These are phyloP conservation scores for Drepana arcuata DNA, from an alignment of 1,140 invertebrate genomes.

Conservation along the genomic window DNA sequence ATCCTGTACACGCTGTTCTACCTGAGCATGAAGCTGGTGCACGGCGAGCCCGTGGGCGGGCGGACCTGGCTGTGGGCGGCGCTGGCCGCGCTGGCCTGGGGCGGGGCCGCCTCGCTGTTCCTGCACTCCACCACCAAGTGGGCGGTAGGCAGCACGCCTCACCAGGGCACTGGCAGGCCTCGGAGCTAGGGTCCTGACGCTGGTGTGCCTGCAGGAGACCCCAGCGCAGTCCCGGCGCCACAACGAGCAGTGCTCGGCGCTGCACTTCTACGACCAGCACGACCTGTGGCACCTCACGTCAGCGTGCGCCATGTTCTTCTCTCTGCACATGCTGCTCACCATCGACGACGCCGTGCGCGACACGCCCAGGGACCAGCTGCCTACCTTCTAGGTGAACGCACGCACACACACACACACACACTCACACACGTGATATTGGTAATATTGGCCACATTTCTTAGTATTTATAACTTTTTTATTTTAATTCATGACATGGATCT, in stretches of 20 bases:
- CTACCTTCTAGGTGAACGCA: constrained; percentile 88
- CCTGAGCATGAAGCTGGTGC: constrained; percentile 86
- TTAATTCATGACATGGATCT: too few relatives aligned
- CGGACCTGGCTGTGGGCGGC: constrained; percentile 78
- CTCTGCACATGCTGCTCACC: constrained; percentile 86
- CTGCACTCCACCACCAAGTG: constrained; percentile 85
- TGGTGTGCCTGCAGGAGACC: constrained; percentile 71
- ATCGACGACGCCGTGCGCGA: constrained; percentile 84
- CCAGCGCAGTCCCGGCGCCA: constrained; percentile 84
- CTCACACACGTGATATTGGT: too few relatives aligned
- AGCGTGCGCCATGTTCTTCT: constrained; percentile 89
- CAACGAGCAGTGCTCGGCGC: constrained; percentile 83
- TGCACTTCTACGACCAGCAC: constrained; percentile 89
- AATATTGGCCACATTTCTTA: too few relatives aligned
- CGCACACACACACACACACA: too few relatives aligned
- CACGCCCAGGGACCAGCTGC: constrained; percentile 78
- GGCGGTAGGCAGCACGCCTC: constrained; percentile 72
- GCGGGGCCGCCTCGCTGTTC: constrained; percentile 82
- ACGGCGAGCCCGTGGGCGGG: constrained; percentile 77
- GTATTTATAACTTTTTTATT: too few relatives aligned
- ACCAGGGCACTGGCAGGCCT: too few relatives aligned
- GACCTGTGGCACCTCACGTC: constrained; percentile 94
- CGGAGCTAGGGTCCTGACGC: neutral
- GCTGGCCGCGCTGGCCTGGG: constrained; percentile 78
- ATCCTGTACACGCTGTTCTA: constrained; percentile 88